Percentiles rank a stretch among this genome's conserved stretches.
Conservation (phyloP, 2,797 vertebrate species). For the Mormyrops attenuatus region DNA sequence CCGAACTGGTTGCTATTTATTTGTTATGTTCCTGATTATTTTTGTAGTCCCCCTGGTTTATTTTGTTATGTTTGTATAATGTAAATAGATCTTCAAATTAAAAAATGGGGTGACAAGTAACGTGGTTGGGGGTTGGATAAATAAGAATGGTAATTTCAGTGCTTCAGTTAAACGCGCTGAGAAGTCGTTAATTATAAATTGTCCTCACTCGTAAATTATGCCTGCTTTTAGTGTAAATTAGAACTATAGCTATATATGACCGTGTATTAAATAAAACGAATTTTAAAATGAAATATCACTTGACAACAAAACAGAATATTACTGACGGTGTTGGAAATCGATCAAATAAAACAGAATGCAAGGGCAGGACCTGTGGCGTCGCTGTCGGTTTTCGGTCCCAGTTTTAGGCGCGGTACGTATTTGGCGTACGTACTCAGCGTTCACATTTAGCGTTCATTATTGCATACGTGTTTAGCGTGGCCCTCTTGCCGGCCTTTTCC, state of each 20-base stretch:
- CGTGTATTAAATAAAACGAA: not conserved
- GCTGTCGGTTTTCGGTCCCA: not conserved
- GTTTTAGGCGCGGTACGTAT: not conserved
- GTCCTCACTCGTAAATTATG: not conserved
- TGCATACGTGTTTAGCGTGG: not conserved
- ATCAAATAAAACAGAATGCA: not conserved
- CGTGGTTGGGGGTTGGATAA: not conserved
- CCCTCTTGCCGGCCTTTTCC: conserved; percentile 35
- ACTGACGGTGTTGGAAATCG: not conserved
- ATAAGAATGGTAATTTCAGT: not conserved
- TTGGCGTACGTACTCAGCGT: not conserved
- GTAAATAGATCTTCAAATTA: not conserved
- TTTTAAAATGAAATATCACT: not conserved
- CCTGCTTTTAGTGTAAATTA: not conserved
- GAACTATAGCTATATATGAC: not conserved
- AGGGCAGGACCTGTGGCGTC: not conserved
- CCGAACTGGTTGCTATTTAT: not conserved
- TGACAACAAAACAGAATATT: not conserved
- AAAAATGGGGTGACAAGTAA: not conserved
- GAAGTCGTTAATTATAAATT: not conserved
- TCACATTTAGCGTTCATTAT: not conserved
- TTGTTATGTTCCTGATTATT: not conserved
- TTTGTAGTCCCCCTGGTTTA: not conserved
- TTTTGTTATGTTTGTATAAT: not conserved
- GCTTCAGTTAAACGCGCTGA: not conserved